phyloP scores from a whole-genome alignment of 2,797 vertebrate genomes.

The Tamandua tetradactyla region DNA sequence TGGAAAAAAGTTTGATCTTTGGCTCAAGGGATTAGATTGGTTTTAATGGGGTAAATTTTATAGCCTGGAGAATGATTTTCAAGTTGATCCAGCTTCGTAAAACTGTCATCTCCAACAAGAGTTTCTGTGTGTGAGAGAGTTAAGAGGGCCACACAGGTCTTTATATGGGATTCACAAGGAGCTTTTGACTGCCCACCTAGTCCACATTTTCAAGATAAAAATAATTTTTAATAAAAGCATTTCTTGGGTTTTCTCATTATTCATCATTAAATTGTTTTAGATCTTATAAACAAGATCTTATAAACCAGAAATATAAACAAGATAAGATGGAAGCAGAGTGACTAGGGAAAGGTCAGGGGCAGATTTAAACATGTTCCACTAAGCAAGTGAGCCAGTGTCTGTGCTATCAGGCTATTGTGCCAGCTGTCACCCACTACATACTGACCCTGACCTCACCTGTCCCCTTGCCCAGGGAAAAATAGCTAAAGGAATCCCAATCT shows the following conservation, averaged over 20 bases:
- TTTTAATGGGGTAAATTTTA: background rate
- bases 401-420: background rate
- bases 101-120: background rate
- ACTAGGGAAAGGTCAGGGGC: background rate
- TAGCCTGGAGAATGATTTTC: background rate
- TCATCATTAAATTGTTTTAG: background rate
- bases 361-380: background rate
- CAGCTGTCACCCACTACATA: background rate
- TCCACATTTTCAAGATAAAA: slow-evolving; percentile 6
- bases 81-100: background rate
- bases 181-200: background rate
- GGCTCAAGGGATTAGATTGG: background rate
- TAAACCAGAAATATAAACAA: background rate
- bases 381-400: background rate
- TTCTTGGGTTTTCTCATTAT: background rate
- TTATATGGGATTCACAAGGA: background rate
- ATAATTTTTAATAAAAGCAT: background rate
- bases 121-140: background rate
- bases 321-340: background rate
- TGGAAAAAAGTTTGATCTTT: background rate
- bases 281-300: background rate
- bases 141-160: background rate
- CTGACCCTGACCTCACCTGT: background rate
- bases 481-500: background rate
- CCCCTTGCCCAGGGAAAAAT: background rate